phyloP scores from a whole-genome alignment of 2,113 vertebrate genomes.

The Passer montanus region DNA sequence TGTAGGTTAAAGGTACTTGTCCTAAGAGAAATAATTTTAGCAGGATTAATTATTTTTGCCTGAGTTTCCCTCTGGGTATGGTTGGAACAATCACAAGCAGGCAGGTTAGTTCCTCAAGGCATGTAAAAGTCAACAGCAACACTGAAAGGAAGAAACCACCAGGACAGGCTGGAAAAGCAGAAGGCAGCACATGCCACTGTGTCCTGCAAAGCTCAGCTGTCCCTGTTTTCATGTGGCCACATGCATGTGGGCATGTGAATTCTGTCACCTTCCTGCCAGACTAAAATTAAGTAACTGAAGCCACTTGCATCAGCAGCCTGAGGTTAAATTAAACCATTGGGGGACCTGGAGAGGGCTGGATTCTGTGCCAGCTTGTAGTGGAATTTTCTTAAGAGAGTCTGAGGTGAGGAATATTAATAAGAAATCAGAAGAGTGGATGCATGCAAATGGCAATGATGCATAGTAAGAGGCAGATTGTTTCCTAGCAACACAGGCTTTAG shows the following conservation, averaged over 20 bases:
- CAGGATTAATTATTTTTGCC: background rate
- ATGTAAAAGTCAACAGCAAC: background rate
- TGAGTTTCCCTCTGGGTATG: background rate
- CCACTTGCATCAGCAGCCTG: background rate
- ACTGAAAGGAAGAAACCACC: background rate
- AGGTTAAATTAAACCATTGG: background rate
- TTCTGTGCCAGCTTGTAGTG: background rate
- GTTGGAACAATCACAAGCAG: background rate
- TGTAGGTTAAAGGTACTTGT: background rate
- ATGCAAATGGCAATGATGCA: background rate
- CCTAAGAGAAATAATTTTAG: background rate
- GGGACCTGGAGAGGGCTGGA: background rate
- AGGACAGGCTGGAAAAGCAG: background rate
- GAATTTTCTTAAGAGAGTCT: background rate
- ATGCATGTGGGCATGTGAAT: background rate
- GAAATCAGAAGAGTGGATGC: background rate
- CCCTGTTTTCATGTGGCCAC: background rate
- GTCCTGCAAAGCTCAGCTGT: background rate
- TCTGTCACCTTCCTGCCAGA: background rate
- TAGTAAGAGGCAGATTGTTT: conserved; percentile 24
- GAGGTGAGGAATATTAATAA: conserved; percentile 30
- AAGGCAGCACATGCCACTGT: background rate
- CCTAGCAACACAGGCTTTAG: conserved; percentile 53
- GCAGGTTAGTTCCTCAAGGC: background rate
- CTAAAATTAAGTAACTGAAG: background rate